Base-by-base conservation (phyloP, 2,888 invertebrate species). In the Pristionchus mayeri region DNA sequence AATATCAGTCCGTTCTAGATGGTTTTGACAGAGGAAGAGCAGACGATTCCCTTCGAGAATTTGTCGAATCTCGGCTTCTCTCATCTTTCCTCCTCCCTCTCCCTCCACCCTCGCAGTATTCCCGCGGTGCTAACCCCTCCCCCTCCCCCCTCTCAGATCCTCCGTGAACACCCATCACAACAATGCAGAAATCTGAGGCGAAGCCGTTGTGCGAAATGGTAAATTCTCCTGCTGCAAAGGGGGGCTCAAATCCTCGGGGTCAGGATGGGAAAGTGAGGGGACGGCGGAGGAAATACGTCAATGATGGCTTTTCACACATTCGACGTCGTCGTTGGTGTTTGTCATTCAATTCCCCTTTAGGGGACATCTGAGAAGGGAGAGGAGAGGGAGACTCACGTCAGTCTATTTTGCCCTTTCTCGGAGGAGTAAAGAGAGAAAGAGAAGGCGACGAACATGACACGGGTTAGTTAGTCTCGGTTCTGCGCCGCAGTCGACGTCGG, bases 381-480 rank as follows among this genome's bases (percentile, higher is more conserved):
- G 21, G 67, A 63, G 63, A 63, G 16, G 34, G 67, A 18, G 67
- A 34, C 34, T 13, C 63, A 63, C 63, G 63, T 63, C 63, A 63
- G 63, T 63, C 63, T 63, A 27, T 63, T 63, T 63, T 63, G 63
- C 34, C 34, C 63, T 63, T 63, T 63, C 30, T 60, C 3, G 54
- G n/a, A 16, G 63, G 24, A 40, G 40, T 16, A 71, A 16, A 40
- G 44, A 40, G 18, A n/a, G 40, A 44, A 3, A 71, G 40, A 71
- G 40, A 21, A 37, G 9, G 13, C 7, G 13, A 13, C 63, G 63
- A 11, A 71, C 13, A 71, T 21, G 67, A 67, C 67, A 37, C 37
- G 71, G 40, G 71, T 71, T 71, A 71, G 71, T 71, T 71, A 71
- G 71, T 11, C 40, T 30, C 21, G 34, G 67, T 37, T n/a, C n/a